phyloP scores from a whole-genome alignment of 2,797 vertebrate genomes.

The Gambusia yucatana region DNA sequence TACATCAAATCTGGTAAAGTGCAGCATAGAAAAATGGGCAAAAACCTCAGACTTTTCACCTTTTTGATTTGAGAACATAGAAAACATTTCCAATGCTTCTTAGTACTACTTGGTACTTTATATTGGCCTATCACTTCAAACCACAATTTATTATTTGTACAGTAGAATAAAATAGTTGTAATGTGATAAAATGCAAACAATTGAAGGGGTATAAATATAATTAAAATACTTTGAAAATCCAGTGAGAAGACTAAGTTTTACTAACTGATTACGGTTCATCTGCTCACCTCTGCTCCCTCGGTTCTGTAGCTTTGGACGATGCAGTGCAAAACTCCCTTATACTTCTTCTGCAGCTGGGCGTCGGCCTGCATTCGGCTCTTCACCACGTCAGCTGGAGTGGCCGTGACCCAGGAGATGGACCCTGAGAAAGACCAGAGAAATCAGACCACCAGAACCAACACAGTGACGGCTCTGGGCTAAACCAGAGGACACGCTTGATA shows the following conservation, averaged over 20 bases:
- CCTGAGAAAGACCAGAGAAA: slow-evolving; percentile 75
- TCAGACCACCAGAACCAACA: neutral
- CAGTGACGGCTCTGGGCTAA: neutral
- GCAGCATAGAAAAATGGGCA: too few species aligned
- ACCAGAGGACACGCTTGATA: neutral
- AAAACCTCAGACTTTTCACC: neutral
- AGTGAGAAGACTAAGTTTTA: neutral
- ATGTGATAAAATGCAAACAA: neutral
- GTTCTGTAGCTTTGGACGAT: slow-evolving; percentile 90
- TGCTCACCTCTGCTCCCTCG: slow-evolving; percentile 91
- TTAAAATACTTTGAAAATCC: too few species aligned
- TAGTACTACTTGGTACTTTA: neutral
- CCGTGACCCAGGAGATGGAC: slow-evolving; percentile 93
- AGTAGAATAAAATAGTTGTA: neutral
- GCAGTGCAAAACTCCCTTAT: slow-evolving; percentile 90
- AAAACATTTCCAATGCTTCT: neutral
- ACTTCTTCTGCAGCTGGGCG: slow-evolving; percentile 87
- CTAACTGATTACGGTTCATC: neutral
- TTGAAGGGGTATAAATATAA: neutral
- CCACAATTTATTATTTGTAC: neutral
- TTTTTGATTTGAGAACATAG: neutral
- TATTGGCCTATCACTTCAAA: neutral
- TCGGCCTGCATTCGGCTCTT: slow-evolving; percentile 97
- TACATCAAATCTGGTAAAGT: neutral
- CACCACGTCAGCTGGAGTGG: slow-evolving; percentile 94